These are phyloP conservation scores for Platycheirus rosarum DNA, from an alignment of 2,888 invertebrate genomes.

Conservation along the genomic window DNA sequence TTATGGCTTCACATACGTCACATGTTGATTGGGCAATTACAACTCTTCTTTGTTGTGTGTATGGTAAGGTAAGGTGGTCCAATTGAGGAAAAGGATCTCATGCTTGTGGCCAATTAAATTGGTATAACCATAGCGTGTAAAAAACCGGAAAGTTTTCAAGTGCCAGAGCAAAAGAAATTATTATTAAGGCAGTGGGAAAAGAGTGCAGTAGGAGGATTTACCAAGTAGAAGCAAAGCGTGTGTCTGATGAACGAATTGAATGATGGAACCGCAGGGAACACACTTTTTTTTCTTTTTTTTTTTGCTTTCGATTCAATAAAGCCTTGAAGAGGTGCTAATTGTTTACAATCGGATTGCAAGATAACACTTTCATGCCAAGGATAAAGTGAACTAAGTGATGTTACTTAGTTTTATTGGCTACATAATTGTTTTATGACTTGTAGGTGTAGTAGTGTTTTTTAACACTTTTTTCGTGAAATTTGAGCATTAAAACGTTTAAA, in stretches of 20 bases:
- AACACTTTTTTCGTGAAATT: too few relatives aligned
- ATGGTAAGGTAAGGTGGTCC: slow-evolving; percentile 10
- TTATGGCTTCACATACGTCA: slow-evolving; percentile 50
- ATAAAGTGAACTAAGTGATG: slow-evolving; percentile 6
- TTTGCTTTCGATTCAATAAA: slow-evolving; percentile 21
- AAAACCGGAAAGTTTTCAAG: slow-evolving; percentile 51
- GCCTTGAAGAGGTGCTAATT: slow-evolving; percentile 63
- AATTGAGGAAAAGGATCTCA: slow-evolving; percentile 42
- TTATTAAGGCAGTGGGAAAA: slow-evolving; percentile 5
- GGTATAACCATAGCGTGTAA: slow-evolving; percentile 62
- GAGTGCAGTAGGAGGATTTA: slow-evolving; percentile 11
- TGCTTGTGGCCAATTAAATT: slow-evolving; percentile 69
- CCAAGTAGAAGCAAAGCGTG: slow-evolving; percentile 42
- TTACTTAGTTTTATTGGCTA: background rate
- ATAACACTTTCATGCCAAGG: slow-evolving; percentile 10
- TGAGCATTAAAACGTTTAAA: too few relatives aligned
- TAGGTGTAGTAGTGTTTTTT: background rate
- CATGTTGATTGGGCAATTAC: slow-evolving; percentile 58
- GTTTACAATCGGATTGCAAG: slow-evolving; percentile 31
- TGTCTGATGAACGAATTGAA: slow-evolving; percentile 39
- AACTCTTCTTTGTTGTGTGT: slow-evolving; percentile 11
- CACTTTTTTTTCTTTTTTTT: background rate
- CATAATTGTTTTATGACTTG: slow-evolving; percentile 5
- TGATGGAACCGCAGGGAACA: slow-evolving; percentile 38
- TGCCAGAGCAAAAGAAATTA: slow-evolving; percentile 12